A percentile compares a stretch with the other conserved stretches of the same genome.
phyloP scores from a whole-genome alignment of 2,888 invertebrate species.

The Epinotia ramella region DNA sequence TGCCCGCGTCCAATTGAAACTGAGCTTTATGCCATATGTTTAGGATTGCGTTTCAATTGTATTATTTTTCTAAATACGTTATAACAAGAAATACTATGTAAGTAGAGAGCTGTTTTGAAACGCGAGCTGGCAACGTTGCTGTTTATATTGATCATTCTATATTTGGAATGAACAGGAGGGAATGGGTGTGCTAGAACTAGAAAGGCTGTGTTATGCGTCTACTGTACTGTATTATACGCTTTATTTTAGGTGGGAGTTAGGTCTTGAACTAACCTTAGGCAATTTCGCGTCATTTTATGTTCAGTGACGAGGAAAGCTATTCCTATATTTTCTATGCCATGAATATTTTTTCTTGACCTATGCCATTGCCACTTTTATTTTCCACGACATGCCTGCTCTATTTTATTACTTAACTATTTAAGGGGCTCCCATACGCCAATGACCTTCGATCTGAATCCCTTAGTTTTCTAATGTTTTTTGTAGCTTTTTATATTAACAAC shows the following conservation, averaged over 20 bases:
- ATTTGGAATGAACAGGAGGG: conserved; percentile 30
- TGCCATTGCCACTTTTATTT: not conserved
- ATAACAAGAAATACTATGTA: not conserved
- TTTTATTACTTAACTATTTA: no score
- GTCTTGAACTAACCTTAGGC: conserved; percentile 26
- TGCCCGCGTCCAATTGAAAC: not conserved
- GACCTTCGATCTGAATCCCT: no score
- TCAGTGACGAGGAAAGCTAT: not conserved
- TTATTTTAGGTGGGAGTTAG: not conserved
- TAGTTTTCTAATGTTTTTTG: no score
- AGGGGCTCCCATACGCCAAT: no score
- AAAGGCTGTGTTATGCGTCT: not conserved
- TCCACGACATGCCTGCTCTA: no score
- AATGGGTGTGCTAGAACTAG: not conserved
- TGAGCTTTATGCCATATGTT: not conserved
- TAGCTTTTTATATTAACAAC: no score
- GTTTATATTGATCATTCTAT: conserved; percentile 41
- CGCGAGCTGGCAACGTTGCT: conserved; percentile 42
- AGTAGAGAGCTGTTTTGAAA: conserved; percentile 41
- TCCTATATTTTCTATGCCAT: no score
- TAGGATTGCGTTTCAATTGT: not conserved
- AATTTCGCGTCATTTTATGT: conserved; percentile 33
- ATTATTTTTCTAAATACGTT: conserved; percentile 14
- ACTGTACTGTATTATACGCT: not conserved
- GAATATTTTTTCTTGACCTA: not conserved